These are phyloP conservation scores for Calosoma granatense DNA, from an alignment of 1,140 invertebrate species.

Conservation along the genomic window DNA sequence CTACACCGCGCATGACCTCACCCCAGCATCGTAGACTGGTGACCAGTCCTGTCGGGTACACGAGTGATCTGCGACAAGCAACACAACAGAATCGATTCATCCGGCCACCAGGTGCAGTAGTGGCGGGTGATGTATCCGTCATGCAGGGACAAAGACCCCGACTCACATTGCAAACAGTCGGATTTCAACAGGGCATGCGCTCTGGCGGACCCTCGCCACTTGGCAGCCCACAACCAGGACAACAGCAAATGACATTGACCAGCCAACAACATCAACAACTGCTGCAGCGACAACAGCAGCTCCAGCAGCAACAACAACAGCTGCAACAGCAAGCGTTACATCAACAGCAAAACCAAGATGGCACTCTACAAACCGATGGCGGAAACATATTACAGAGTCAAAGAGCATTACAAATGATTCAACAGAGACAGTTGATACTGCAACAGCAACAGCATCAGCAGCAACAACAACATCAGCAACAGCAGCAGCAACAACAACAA, in stretches of 20 bases:
- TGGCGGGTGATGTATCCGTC: background rate
- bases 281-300: slow-evolving; percentile 29
- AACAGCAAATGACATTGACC: slow-evolving; percentile 20
- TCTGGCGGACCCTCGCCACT: slow-evolving; percentile 29
- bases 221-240: slow-evolving; percentile 28
- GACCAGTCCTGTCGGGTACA: slow-evolving; percentile 42
- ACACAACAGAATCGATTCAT: slow-evolving; percentile 32
- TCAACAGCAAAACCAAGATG: slow-evolving; percentile 18
- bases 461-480: slow-evolving; percentile 32
- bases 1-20: slow-evolving; percentile 43
- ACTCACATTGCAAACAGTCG: slow-evolving; percentile 1
- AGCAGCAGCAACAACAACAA: slow-evolving; percentile 43
- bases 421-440: slow-evolving; percentile 35
- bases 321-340: slow-evolving; percentile 22
- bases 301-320: slow-evolving; percentile 17
- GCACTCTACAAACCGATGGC: slow-evolving; percentile 18
- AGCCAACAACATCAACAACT: slow-evolving; percentile 23
- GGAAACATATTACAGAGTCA: slow-evolving; percentile 22
- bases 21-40: slow-evolving; percentile 44
- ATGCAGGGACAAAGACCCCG: slow-evolving; percentile 4
- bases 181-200: slow-evolving; percentile 20
- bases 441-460: slow-evolving; percentile 24
- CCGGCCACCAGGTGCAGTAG: slow-evolving; percentile 20
- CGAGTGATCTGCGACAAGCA: slow-evolving; percentile 31
- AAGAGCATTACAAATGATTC: slow-evolving; percentile 32